phyloP scores from a whole-genome alignment of 2,113 vertebrate genomes.

The Phrynosoma blainvillii region DNA sequence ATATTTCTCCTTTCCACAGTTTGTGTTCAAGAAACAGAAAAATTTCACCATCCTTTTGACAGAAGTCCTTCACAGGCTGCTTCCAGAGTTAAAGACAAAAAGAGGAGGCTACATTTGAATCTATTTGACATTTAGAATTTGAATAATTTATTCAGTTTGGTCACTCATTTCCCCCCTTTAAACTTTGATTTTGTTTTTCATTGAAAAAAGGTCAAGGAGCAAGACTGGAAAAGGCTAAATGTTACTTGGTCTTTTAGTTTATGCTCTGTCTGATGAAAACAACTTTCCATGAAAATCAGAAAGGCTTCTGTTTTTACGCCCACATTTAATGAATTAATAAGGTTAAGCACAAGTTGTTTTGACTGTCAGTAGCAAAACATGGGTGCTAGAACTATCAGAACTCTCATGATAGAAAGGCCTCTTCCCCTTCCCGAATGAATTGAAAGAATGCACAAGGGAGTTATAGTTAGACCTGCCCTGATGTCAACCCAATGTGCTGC shows the following conservation, averaged over 20 bases:
- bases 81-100: too few relatives aligned
- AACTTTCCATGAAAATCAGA: background rate
- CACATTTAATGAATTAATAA: background rate
- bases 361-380: background rate
- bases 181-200: background rate
- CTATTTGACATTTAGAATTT: slow-evolving; percentile 10
- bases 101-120: too few relatives aligned
- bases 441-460: background rate
- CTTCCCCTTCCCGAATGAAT: background rate
- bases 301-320: background rate
- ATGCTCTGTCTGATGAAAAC: background rate
- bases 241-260: background rate
- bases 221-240: background rate
- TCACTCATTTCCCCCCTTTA: background rate
- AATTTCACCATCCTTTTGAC: too few relatives aligned
- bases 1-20: too few relatives aligned
- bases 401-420: background rate
- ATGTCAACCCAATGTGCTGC: too few relatives aligned
- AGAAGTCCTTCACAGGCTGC: too few relatives aligned
- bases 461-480: background rate
- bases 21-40: too few relatives aligned
- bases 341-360: background rate
- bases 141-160: background rate
- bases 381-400: background rate
- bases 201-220: background rate